These are phyloP conservation scores for Drosophila pallidifrons DNA, from an alignment of 1,140 invertebrate species.

Conservation along the genomic window DNA sequence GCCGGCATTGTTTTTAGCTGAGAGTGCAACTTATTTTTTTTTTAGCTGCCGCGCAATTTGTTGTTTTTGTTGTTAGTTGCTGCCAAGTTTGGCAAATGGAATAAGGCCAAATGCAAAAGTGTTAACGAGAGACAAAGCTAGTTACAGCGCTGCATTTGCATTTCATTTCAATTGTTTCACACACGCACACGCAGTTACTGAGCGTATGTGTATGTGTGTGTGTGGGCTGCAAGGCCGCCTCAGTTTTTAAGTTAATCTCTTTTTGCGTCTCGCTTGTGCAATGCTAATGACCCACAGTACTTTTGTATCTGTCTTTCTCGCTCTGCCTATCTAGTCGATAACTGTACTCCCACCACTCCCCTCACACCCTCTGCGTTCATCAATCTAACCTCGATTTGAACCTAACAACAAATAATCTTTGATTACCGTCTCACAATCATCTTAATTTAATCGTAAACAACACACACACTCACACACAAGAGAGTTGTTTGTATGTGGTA, in stretches of 20 bases:
- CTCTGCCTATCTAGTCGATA: conserved; percentile 32
- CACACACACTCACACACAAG: conserved; percentile 22
- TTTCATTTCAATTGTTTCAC: conserved; percentile 18
- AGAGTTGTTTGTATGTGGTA: conserved; percentile 26
- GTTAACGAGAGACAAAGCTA: conserved; percentile 18
- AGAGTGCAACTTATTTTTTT: conserved; percentile 46
- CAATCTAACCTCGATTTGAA: conserved; percentile 78
- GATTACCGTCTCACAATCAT: conserved; percentile 73
- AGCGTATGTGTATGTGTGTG: background rate
- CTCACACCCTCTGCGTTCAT: background rate
- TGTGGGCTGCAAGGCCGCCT: conserved; percentile 41
- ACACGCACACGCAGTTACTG: background rate
- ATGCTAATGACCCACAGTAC: conserved; percentile 55
- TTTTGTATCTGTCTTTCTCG: conserved; percentile 22
- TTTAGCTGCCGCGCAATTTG: conserved; percentile 41
- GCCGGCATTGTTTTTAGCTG: conserved; percentile 72
- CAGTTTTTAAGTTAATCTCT: conserved; percentile 40
- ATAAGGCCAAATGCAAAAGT: conserved; percentile 54
- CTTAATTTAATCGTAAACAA: conserved; percentile 81
- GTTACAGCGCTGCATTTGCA: conserved; percentile 18
- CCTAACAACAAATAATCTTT: conserved; percentile 80
- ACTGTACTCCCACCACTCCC: conserved; percentile 58
- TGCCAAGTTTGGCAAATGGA: conserved; percentile 47
- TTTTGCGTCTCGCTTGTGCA: conserved; percentile 47
- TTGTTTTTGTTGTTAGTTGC: conserved; percentile 39